Evolutionary conservation across 2,888 invertebrate genomes (phyloP), one percentile per base, ranked within the genome.

Genomic region (Cremastinae sp.): DNA sequence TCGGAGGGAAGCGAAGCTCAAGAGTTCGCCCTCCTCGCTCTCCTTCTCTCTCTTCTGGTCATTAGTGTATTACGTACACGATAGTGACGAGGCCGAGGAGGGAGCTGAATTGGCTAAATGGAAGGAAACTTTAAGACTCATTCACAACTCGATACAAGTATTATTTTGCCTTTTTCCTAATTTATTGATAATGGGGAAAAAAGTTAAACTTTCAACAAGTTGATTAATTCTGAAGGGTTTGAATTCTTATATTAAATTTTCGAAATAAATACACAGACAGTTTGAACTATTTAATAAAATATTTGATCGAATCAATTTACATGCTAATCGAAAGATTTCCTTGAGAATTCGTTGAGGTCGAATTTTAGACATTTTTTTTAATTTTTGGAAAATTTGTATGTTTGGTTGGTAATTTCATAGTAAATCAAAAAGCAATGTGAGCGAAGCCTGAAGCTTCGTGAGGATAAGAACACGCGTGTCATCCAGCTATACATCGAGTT

Each of bases 1-100:
- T 69, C 51, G 51, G 80, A 78, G 73, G 76, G 80, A 78, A 75
- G 69, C 75, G 80, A 81, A 83, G 83, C 84, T 37, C 16, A 20
- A 83, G 83, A 82, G 79, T 79, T 64, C 78, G 78, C 80, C 69
- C 62, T 22, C 74, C 64, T 51, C 28, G 16, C 49, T 49, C 18
- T 12, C 43, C 8, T 9, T 56, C 56, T 39, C 56, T 37, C 55
- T 14, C 55, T 14, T 80, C 82, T 82, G 81, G 83, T 87, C 85
- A 86, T 87, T 87, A 83, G 83, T 82, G 81, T 82, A 82, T 84
- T 84, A 83, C 83, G n/a, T n/a, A n/a, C n/a, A 83, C 84, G 82
- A 79, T 81, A 83, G 80, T 77, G 80, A 76, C 70, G 76, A 20
- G 16, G n/a, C 28, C 47, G 39, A 59, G 70, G 51, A 53, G 59